Evolutionary conservation across 1,140 invertebrate genomes (phyloP).

Genomic region (Zaprionus ornatus): DNA sequence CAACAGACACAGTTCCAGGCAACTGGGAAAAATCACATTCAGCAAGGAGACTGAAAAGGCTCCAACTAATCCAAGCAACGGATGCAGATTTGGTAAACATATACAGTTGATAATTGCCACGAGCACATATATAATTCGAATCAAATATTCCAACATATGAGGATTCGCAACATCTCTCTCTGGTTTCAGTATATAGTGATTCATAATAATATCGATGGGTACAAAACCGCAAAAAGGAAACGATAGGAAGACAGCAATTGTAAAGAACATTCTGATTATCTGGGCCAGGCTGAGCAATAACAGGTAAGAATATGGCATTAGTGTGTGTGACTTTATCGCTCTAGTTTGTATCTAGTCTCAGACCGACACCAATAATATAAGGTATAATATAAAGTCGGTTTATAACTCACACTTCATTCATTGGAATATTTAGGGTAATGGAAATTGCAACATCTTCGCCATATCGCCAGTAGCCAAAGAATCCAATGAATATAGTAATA

Average conservation of each 20-base stretch:
- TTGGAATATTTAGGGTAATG: slow-evolving; percentile 51
- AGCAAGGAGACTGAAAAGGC: slow-evolving; percentile 52
- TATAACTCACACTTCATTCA: slow-evolving; percentile 45
- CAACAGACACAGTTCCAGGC: slow-evolving; percentile 44
- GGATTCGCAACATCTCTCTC: slow-evolving; percentile 19
- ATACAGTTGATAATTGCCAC: slow-evolving; percentile 31
- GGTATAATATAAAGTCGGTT: no score
- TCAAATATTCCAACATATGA: slow-evolving; percentile 9
- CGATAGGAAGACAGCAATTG: slow-evolving; percentile 30
- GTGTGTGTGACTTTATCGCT: no score
- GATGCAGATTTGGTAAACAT: slow-evolving; percentile 49
- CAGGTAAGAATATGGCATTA: no score
- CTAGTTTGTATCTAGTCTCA: no score
- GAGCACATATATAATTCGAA: not conserved
- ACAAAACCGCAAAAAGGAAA: slow-evolving; percentile 57
- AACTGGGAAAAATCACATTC: slow-evolving; percentile 52
- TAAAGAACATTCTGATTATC: slow-evolving; percentile 27
- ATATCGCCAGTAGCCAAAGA: slow-evolving; percentile 58
- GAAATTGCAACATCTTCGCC: slow-evolving; percentile 26
- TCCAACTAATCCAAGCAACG: slow-evolving; percentile 46
- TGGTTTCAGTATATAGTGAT: slow-evolving; percentile 18
- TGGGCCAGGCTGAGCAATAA: slow-evolving; percentile 20
- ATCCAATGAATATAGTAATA: slow-evolving; percentile 31
- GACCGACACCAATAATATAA: not conserved
- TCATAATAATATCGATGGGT: slow-evolving; percentile 50